These are phyloP conservation scores for Myotis daubentonii DNA, from an alignment of 2,797 vertebrate genomes.

Conservation along the genomic window DNA sequence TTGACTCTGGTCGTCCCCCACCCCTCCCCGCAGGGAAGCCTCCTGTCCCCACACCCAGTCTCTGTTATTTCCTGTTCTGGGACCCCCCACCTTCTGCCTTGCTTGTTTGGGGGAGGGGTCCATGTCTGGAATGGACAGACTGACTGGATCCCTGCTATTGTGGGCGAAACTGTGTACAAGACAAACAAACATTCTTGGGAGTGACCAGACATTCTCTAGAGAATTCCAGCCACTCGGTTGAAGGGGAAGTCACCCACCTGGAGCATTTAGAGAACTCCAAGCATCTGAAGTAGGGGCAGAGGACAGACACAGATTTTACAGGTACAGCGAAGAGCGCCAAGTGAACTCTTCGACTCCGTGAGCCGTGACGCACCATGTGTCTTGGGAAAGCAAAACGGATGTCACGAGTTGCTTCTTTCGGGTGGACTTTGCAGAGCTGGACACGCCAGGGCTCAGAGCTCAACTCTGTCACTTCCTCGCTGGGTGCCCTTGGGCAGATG, in stretches of 20 bases:
- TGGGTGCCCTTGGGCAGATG: neutral
- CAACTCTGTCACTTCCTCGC: neutral
- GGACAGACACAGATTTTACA: neutral
- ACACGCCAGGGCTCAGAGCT: neutral
- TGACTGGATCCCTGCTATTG: slow-evolving; percentile 15
- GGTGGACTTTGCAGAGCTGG: neutral
- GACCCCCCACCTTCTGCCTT: neutral
- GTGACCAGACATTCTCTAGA: slow-evolving; percentile 63
- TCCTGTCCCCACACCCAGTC: too few relatives aligned
- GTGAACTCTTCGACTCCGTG: neutral
- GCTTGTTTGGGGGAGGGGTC: slow-evolving; percentile 38
- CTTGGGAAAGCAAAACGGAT: neutral
- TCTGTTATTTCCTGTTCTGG: slow-evolving; percentile 59
- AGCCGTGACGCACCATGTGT: neutral
- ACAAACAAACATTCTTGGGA: slow-evolving; percentile 64
- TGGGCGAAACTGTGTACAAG: slow-evolving; percentile 4
- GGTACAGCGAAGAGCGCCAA: neutral
- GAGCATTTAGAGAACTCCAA: slow-evolving; percentile 25
- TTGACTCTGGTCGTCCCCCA: neutral
- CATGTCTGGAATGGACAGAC: neutral
- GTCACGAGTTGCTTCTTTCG: neutral
- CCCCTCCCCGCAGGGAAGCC: neutral
- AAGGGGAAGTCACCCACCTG: slow-evolving; percentile 60
- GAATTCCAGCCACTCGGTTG: slow-evolving; percentile 63
- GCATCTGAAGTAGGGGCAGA: slow-evolving; percentile 42